phyloP scores from a whole-genome alignment of 2,888 invertebrate genomes.

The Aporophyla nigra region DNA sequence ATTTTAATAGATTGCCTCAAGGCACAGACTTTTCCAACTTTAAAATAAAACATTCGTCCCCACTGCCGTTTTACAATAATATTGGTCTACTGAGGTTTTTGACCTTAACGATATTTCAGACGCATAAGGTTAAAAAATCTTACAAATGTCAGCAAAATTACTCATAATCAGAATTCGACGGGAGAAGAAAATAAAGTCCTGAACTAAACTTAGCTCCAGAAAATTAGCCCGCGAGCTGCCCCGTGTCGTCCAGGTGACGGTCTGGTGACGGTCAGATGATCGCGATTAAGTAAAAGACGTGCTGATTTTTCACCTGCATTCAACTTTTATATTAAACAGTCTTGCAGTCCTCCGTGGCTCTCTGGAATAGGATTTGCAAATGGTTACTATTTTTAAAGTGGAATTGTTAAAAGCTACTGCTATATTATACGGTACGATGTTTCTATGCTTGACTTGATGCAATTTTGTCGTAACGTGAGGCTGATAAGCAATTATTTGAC shows the following conservation, averaged over 20 bases:
- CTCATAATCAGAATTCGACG: background rate
- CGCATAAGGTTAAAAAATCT: background rate
- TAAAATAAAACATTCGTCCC: conserved; percentile 13
- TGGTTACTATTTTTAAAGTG: background rate
- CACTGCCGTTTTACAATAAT: background rate
- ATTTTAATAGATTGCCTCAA: conserved; percentile 29
- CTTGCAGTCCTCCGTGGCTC: conserved; percentile 19
- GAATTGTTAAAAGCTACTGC: conserved; percentile 1
- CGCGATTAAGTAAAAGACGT: conserved; percentile 26
- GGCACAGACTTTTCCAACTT: conserved; percentile 33
- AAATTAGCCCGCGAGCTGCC: conserved; percentile 71
- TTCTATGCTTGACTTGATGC: background rate
- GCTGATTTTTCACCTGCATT: conserved; percentile 27
- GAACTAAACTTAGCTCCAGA: conserved; percentile 53
- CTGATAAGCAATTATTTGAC: background rate
- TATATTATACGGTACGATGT: background rate
- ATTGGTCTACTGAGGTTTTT: background rate
- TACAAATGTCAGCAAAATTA: background rate
- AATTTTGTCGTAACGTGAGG: background rate
- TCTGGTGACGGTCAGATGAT: conserved; percentile 40
- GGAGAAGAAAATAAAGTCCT: background rate
- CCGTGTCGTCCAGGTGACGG: conserved; percentile 7
- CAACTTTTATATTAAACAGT: conserved; percentile 54
- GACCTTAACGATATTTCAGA: background rate
- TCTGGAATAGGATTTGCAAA: conserved; percentile 19